A percentile compares a stretch with the other conserved stretches of the same genome.
phyloP scores from a whole-genome alignment of 2,888 invertebrate genomes.

The Chrysomela aeneicollis region DNA sequence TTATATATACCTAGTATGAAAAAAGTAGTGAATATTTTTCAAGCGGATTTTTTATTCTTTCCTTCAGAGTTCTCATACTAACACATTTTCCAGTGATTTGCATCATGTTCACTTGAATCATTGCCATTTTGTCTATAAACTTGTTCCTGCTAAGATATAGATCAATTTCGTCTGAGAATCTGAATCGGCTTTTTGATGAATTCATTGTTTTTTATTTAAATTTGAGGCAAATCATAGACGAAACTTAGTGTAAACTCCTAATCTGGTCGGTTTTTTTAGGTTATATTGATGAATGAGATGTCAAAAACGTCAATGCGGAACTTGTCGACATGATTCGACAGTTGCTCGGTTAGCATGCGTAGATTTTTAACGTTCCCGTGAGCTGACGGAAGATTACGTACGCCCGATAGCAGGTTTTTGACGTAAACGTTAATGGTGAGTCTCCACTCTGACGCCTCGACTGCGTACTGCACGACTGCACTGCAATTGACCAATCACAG shows the following conservation, averaged over 20 bases:
- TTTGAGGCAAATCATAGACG: background rate
- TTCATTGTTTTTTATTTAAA: background rate
- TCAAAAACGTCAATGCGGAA: background rate
- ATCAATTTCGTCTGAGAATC: background rate
- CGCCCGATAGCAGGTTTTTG: background rate
- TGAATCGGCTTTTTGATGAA: background rate
- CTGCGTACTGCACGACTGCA: too few species aligned
- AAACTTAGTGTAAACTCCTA: too few species aligned
- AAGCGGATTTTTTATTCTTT: slow-evolving; percentile 14
- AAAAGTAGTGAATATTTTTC: background rate
- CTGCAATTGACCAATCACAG: too few species aligned
- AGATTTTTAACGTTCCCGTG: background rate
- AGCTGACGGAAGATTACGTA: background rate
- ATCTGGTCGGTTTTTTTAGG: too few species aligned
- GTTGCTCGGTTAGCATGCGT: background rate
- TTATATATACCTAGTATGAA: background rate
- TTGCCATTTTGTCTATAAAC: slow-evolving; percentile 18
- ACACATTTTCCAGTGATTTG: slow-evolving; percentile 16
- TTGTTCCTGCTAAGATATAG: slow-evolving; percentile 1
- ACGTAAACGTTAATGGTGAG: background rate
- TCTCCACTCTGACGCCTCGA: too few species aligned
- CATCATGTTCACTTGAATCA: slow-evolving; percentile 14
- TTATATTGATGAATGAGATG: background rate
- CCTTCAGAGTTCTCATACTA: slow-evolving; percentile 13
- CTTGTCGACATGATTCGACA: background rate